Percentiles rank a stretch among this genome's conserved stretches.
phyloP scores from a whole-genome alignment of 2,113 vertebrate species.

The Elgaria multicarinata region DNA sequence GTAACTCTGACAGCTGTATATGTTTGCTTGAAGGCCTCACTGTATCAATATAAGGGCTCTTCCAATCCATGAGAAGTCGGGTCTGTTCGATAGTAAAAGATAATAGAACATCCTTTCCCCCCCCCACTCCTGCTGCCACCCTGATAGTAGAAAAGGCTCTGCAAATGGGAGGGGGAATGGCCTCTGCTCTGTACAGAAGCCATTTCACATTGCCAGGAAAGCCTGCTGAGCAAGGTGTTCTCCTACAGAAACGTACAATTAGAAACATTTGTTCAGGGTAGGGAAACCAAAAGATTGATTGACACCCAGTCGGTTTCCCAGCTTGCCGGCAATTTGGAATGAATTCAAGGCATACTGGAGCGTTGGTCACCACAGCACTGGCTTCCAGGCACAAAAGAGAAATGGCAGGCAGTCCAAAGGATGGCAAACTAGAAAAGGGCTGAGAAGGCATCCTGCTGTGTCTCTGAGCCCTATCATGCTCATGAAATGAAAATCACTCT shows the following conservation, averaged over 20 bases:
- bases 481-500: neutral
- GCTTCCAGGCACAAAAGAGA: neutral
- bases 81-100: too few relatives aligned
- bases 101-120: neutral
- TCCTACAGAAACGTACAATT: neutral
- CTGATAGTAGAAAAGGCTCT: neutral
- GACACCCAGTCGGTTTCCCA: neutral
- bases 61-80: neutral
- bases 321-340: conserved; percentile 1
- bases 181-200: neutral
- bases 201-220: neutral
- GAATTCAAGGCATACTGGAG: neutral
- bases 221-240: neutral
- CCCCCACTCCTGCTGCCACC: neutral
- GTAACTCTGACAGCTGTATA: too few relatives aligned
- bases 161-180: neutral
- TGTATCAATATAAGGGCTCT: too few relatives aligned
- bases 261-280: conserved; percentile 1
- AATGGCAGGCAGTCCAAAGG: neutral
- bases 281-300: neutral
- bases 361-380: neutral
- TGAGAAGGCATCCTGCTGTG: neutral
- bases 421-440: conserved; percentile 11
- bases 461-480: neutral
- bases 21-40: too few relatives aligned